phyloP scores from a whole-genome alignment of 1,140 invertebrate species.

The Nasonia vitripennis region DNA sequence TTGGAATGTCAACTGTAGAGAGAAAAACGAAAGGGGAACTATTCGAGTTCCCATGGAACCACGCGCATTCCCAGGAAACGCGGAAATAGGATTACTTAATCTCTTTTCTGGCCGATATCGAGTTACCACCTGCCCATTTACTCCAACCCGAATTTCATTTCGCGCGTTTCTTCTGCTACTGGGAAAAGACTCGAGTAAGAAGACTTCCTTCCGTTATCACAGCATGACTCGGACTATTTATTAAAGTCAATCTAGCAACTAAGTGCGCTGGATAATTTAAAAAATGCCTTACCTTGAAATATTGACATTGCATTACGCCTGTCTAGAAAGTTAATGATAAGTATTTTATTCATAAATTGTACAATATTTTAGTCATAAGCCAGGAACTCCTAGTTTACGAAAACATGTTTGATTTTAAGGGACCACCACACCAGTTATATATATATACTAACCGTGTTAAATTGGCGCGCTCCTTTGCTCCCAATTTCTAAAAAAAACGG shows the following conservation, averaged over 20 bases:
- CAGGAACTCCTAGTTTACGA: background rate
- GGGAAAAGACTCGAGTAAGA: background rate
- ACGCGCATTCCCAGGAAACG: constrained; percentile 14
- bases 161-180: background rate
- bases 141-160: constrained; percentile 32
- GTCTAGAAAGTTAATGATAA: too few relatives aligned
- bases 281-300: background rate
- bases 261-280: background rate
- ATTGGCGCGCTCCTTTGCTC: too few relatives aligned
- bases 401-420: background rate
- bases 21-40: background rate
- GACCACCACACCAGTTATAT: too few relatives aligned
- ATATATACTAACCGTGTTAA: too few relatives aligned
- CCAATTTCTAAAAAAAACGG: too few relatives aligned
- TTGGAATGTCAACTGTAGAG: background rate
- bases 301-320: background rate
- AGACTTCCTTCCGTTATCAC: background rate
- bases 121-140: constrained; percentile 27
- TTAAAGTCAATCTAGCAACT: too few relatives aligned
- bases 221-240: background rate
- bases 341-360: too few relatives aligned
- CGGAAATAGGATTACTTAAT: constrained; percentile 40
- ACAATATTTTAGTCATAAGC: background rate
- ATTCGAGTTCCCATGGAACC: background rate
- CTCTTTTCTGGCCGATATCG: constrained; percentile 28